These are phyloP conservation scores for Osmoderma eremita DNA, from an alignment of 2,888 invertebrate species.

Conservation along the genomic window DNA sequence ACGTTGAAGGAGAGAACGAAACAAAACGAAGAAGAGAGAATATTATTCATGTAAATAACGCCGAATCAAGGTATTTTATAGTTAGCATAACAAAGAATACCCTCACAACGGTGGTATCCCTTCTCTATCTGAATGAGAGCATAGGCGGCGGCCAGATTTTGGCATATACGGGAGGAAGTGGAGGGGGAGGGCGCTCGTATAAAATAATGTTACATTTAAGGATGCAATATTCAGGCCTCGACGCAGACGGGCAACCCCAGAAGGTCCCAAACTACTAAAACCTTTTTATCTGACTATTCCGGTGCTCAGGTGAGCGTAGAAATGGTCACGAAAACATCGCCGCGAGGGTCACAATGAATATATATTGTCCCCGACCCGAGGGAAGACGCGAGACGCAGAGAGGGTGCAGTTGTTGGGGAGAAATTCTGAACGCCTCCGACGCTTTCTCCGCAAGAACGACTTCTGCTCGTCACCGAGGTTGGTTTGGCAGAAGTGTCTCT, in stretches of 20 bases:
- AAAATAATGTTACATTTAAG: constrained; percentile 52
- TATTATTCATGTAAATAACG: constrained; percentile 36
- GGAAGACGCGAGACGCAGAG: background rate
- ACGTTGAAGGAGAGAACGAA: constrained; percentile 20
- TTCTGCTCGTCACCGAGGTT: constrained; percentile 1
- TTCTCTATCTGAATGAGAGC: constrained; percentile 20
- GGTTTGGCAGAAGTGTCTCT: background rate
- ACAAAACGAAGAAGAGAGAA: constrained; percentile 20
- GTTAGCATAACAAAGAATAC: constrained; percentile 47
- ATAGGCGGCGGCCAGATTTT: constrained; percentile 8
- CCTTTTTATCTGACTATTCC: constrained; percentile 57
- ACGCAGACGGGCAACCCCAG: constrained; percentile 50
- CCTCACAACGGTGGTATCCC: constrained; percentile 10
- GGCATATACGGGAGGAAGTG: constrained; percentile 23
- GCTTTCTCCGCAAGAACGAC: constrained; percentile 36
- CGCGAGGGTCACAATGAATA: constrained; percentile 58
- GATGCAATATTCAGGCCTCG: constrained; percentile 48
- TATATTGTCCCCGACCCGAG: constrained; percentile 50
- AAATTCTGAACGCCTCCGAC: constrained; percentile 37
- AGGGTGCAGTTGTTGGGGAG: constrained; percentile 14
- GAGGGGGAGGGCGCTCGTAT: constrained; percentile 43
- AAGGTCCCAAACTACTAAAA: constrained; percentile 55
- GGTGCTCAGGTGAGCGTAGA: constrained; percentile 58
- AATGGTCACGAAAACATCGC: constrained; percentile 57
- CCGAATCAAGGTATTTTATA: constrained; percentile 45